Base-by-base conservation (phyloP, 1,140 invertebrate genomes). In the Nebria ingens region DNA sequence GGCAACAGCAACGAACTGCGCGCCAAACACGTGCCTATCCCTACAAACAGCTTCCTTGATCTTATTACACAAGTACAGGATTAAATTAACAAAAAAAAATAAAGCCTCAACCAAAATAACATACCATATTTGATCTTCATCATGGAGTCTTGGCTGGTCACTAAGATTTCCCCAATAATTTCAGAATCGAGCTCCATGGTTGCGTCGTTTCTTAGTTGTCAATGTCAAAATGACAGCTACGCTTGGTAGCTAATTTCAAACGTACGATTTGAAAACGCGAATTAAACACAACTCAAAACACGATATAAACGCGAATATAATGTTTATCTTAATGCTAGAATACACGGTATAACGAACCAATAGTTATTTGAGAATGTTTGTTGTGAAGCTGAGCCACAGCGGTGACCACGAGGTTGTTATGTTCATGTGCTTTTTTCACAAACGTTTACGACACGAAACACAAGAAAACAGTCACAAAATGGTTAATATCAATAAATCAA, bases 151-250 rank as follows among this genome's bases (percentile, higher is more conserved):
- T 45, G 40, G 9, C 3, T 4, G 40, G 40, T 12, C 3, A 45
- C 40, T 17, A 45, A 17, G 17, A 45, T 45, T 45, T 45, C 40
- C 4, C 40, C 40, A 45, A 45, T 45, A 45, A 45, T 45, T 45
- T 45, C 40, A 12, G 40, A 45, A 45, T 45, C 40, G 9, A 45
- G 40, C 40, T 45, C 40, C 40, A 45, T 9, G 40, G 40, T 45
- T 45, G 40, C 40, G 40, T 17, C 40, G 40, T 45, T 29, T 13
- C n/a, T n/a, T 6, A 17, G 40, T 45, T 45, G 40, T 45, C 40
- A 45, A 45, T 45, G 40, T 45, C 40, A 45, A 45, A 45, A 45
- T 45, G 40, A 45, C 40, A 45, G 40, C 40, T 45, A 45, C 6
- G 17, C 40, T 45, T 45, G 6, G 40, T 45, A 45, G 6, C 40